A percentile compares a stretch with the other conserved stretches of the same genome.
phyloP scores from a whole-genome alignment of 2,797 vertebrate genomes.

The Microchirus variegatus region DNA sequence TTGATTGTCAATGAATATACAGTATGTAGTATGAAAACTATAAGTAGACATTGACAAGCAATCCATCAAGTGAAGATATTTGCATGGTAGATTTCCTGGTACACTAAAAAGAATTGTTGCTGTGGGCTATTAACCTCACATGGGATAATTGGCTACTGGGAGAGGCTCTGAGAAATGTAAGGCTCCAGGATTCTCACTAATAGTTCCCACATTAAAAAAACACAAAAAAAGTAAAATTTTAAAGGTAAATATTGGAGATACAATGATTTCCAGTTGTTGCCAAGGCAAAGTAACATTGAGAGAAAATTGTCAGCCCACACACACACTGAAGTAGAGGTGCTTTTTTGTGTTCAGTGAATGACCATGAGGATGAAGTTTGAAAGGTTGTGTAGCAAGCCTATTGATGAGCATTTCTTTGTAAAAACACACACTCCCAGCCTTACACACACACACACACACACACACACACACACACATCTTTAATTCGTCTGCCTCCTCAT shows the following conservation, averaged over 20 bases:
- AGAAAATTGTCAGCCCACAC: constrained; percentile 54
- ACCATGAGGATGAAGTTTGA: constrained; percentile 48
- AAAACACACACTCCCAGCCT: constrained; percentile 32
- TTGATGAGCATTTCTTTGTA: constrained; percentile 57
- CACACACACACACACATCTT: constrained; percentile 49
- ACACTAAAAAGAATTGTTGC: constrained; percentile 55
- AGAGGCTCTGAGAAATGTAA: constrained; percentile 63
- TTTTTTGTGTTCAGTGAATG: constrained; percentile 57
- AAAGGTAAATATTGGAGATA: constrained; percentile 16
- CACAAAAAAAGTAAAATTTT: background rate
- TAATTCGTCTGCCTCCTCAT: constrained; percentile 66
- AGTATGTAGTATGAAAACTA: constrained; percentile 30
- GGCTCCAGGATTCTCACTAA: constrained; percentile 50
- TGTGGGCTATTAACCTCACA: constrained; percentile 53
- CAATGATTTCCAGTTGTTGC: constrained; percentile 22
- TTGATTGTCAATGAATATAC: constrained; percentile 29
- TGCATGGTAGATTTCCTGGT: constrained; percentile 58
- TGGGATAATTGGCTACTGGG: constrained; percentile 71
- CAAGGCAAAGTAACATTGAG: constrained; percentile 29
- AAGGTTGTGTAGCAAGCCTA: constrained; percentile 57
- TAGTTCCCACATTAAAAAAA: background rate
- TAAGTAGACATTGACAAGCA: constrained; percentile 50
- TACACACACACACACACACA: constrained; percentile 31
- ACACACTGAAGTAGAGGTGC: constrained; percentile 47
- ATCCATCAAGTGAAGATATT: constrained; percentile 57